Conservation (phyloP, 2,797 vertebrate species). For the Characodon lateralis region DNA sequence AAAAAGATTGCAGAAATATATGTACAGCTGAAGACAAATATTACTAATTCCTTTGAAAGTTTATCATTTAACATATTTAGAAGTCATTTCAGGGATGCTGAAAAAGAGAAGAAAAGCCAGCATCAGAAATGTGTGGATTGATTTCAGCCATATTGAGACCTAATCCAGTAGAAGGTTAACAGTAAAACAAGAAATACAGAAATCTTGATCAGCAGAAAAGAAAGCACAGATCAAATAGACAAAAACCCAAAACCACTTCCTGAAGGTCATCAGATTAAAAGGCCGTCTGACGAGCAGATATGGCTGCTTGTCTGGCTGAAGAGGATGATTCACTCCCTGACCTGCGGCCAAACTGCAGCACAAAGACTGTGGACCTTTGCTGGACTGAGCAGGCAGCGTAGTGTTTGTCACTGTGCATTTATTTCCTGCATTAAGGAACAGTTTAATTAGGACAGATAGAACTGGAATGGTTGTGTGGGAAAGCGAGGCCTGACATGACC, state of each 20-base stretch:
- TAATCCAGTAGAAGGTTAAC: constrained; percentile 8
- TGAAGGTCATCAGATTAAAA: constrained; percentile 45
- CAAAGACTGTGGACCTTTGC: constrained; percentile 43
- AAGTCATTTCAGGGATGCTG: neutral
- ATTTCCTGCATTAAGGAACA: constrained; percentile 29
- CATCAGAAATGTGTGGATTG: neutral
- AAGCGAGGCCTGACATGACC: constrained; percentile 47
- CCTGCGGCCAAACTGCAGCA: constrained; percentile 56
- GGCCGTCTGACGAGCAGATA: constrained; percentile 47
- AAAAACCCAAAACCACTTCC: constrained; percentile 28
- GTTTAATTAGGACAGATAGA: constrained; percentile 45
- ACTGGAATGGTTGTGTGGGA: constrained; percentile 30
- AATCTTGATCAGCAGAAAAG: neutral
- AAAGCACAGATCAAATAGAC: constrained; percentile 13
- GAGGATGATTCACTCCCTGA: constrained; percentile 62
- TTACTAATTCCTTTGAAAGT: neutral
- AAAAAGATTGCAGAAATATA: neutral
- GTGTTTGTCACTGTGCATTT: constrained; percentile 44
- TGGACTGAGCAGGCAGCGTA: constrained; percentile 20
- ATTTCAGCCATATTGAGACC: constrained; percentile 5
- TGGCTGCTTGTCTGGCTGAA: constrained; percentile 30
- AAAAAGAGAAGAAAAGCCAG: neutral
- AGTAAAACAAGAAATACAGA: constrained; percentile 11
- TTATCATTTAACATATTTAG: neutral
- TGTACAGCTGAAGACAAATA: neutral